Percentiles rank a stretch among this genome's conserved stretches.
Evolutionary conservation across 2,888 invertebrate genomes (phyloP).

Genomic region (Microplitis deprimator): DNA sequence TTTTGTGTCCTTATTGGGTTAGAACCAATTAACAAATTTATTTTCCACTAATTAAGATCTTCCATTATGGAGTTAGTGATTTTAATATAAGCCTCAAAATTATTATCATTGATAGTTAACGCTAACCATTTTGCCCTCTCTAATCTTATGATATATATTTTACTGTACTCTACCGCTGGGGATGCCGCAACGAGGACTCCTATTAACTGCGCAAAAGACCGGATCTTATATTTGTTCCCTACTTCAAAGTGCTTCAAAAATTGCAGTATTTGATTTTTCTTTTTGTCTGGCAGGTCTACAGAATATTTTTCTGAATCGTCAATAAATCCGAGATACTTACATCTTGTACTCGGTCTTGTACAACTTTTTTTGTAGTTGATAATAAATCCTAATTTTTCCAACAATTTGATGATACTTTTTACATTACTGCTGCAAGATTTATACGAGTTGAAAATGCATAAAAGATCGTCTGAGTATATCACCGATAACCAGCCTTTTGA

Average conservation of each 20-base stretch:
- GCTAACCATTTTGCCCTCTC: constrained; percentile 32
- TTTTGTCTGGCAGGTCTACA: neutral
- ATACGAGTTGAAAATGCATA: constrained; percentile 12
- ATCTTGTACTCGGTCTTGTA: neutral
- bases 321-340: constrained; percentile 37
- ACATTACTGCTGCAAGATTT: neutral
- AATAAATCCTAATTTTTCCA: constrained; percentile 1
- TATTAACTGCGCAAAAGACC: constrained; percentile 37
- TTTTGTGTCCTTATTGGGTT: constrained; percentile 22
- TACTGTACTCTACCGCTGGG: constrained; percentile 34
- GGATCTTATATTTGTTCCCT: constrained; percentile 29
- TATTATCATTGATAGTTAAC: constrained; percentile 27
- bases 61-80: neutral
- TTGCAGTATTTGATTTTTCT: neutral
- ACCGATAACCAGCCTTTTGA: constrained; percentile 22
- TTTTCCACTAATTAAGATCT: constrained; percentile 30
- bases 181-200: constrained; percentile 30
- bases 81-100: constrained; percentile 29
- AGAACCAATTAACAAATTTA: neutral
- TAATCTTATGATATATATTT: constrained; percentile 24
- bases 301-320: constrained; percentile 6
- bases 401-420: neutral
- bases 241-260: neutral
- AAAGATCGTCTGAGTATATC: constrained; percentile 35
- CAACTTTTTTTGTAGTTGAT: constrained; percentile 22